Evolutionary conservation across 1,140 invertebrate species (phyloP).

Genomic region (Danaus plexippus): DNA sequence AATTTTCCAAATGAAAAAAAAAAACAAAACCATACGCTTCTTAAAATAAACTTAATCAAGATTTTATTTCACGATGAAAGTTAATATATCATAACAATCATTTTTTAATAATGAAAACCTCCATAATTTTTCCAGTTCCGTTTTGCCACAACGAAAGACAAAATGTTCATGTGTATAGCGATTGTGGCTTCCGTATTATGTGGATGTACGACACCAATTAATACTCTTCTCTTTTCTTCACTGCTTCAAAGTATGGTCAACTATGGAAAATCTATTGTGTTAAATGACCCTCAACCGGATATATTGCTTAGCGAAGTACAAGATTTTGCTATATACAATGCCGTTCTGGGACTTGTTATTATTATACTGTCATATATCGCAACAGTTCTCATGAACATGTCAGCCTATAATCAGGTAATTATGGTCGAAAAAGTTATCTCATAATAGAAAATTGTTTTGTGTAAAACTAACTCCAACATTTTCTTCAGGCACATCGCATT

Average conservation of each 20-base stretch:
- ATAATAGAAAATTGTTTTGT: too few relatives aligned
- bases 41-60: not conserved
- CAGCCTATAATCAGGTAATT: slow-evolving; percentile 61
- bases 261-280: slow-evolving; percentile 26
- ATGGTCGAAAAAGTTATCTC: not conserved
- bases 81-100: not conserved
- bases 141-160: slow-evolving; percentile 72
- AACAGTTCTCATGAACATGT: slow-evolving; percentile 75
- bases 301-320: slow-evolving; percentile 57
- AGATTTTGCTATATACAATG: slow-evolving; percentile 73
- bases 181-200: slow-evolving; percentile 71
- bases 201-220: slow-evolving; percentile 75
- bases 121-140: slow-evolving; percentile 67
- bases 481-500: too few relatives aligned
- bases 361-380: slow-evolving; percentile 75
- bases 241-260: slow-evolving; percentile 69
- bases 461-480: too few relatives aligned
- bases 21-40: too few relatives aligned
- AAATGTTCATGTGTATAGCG: slow-evolving; percentile 73
- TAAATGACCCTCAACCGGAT: slow-evolving; percentile 22
- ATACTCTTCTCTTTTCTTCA: slow-evolving; percentile 78
- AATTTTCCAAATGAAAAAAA: too few relatives aligned
- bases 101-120: too few relatives aligned
- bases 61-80: not conserved
- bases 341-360: slow-evolving; percentile 71